These are phyloP conservation scores for Agrypnus murinus DNA, from an alignment of 2,888 invertebrate genomes.

Conservation along the genomic window DNA sequence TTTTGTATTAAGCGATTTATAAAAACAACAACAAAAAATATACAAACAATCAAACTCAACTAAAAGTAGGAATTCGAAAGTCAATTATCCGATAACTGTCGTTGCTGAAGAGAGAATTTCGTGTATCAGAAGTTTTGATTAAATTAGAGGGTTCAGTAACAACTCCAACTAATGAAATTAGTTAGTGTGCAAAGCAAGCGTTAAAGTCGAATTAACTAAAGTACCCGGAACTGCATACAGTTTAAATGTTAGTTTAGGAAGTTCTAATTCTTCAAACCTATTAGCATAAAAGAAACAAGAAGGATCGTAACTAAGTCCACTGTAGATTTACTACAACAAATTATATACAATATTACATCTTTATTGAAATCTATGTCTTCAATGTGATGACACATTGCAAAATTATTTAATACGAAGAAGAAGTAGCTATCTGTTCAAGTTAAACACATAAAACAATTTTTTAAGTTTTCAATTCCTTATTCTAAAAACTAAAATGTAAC, in stretches of 20 bases:
- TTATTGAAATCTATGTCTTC: no score
- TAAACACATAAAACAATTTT: no score
- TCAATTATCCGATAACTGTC: slow-evolving; percentile 30
- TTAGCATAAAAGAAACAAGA: no score
- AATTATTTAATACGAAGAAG: no score
- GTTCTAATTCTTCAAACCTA: neutral
- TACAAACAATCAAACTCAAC: neutral
- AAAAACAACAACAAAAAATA: neutral
- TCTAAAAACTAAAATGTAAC: no score
- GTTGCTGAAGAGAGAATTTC: slow-evolving; percentile 42
- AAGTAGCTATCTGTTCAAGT: no score
- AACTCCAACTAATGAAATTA: slow-evolving; percentile 59
- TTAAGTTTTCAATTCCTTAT: no score
- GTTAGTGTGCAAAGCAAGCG: slow-evolving; percentile 60
- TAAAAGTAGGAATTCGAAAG: slow-evolving; percentile 25
- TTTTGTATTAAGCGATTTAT: neutral
- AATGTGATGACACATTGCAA: no score
- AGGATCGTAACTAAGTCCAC: no score
- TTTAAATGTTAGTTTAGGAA: slow-evolving; percentile 41
- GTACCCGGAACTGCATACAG: slow-evolving; percentile 58
- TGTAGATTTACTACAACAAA: no score
- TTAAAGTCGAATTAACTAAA: slow-evolving; percentile 57
- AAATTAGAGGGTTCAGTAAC: slow-evolving; percentile 57
- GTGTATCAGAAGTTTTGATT: slow-evolving; percentile 52
- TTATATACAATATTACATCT: no score